phyloP scores from a whole-genome alignment of 1,140 invertebrate species.

The Antheraea mylitta region DNA sequence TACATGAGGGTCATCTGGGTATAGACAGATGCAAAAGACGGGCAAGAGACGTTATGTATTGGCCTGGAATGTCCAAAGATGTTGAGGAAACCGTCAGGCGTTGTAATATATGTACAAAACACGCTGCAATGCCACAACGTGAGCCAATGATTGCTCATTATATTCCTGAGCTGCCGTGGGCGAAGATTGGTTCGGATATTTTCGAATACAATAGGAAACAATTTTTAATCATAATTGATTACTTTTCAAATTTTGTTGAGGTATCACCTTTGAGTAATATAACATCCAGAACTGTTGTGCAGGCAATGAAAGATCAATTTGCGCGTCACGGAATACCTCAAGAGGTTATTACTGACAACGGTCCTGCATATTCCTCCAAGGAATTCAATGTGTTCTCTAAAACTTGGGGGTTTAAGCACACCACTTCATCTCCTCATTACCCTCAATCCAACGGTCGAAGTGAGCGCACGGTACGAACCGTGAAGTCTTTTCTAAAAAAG shows the following conservation, averaged over 20 bases:
- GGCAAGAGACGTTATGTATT: slow-evolving; percentile 49
- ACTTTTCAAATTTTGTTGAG: slow-evolving; percentile 35
- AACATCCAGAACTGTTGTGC: slow-evolving; percentile 10
- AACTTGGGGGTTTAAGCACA: slow-evolving; percentile 58
- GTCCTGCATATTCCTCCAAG: slow-evolving; percentile 51
- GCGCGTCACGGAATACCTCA: slow-evolving; percentile 51
- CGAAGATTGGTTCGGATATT: slow-evolving; percentile 43
- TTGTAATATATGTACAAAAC: slow-evolving; percentile 9
- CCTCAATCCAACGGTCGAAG: slow-evolving; percentile 56
- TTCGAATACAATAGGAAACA: slow-evolving; percentile 24
- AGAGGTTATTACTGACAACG: slow-evolving; percentile 56
- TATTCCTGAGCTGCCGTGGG: slow-evolving; percentile 37
- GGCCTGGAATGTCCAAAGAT: slow-evolving; percentile 41
- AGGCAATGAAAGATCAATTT: slow-evolving; percentile 43
- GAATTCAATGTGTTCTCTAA: slow-evolving; percentile 60
- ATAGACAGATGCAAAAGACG: slow-evolving; percentile 36
- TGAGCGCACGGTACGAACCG: slow-evolving; percentile 53
- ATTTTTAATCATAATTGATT: slow-evolving; percentile 25
- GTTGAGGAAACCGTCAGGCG: slow-evolving; percentile 35
- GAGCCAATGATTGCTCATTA: slow-evolving; percentile 35
- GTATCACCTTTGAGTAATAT: slow-evolving; percentile 22
- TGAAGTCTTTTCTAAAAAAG: slow-evolving; percentile 55
- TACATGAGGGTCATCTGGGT: slow-evolving; percentile 46
- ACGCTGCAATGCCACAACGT: slow-evolving; percentile 12
- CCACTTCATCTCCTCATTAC: slow-evolving; percentile 57